Conservation (phyloP, 92 coral and sea anemone genomes). For the Porites cylindrica region DNA sequence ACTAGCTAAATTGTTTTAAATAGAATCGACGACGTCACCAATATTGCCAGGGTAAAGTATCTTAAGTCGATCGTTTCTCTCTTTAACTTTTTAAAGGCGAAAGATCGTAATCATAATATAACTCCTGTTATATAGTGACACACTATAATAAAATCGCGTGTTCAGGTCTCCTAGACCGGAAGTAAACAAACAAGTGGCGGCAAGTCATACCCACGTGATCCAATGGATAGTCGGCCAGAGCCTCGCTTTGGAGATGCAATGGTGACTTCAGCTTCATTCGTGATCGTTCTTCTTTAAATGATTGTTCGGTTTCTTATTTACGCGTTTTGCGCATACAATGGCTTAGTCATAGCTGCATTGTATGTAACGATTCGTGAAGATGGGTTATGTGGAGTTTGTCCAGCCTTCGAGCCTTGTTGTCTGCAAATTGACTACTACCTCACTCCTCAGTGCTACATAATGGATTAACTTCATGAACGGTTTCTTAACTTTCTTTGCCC, state of each 20-base stretch:
- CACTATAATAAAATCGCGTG: slow-evolving; percentile 2
- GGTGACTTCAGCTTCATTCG: slow-evolving; percentile 12
- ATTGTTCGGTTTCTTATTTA: neutral
- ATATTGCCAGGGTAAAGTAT: neutral
- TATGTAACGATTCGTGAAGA: slow-evolving; percentile 17
- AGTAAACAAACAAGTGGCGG: slow-evolving; percentile 34
- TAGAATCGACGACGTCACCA: neutral
- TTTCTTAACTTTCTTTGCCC: neutral
- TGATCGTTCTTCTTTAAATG: neutral
- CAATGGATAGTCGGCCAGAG: slow-evolving; percentile 22
- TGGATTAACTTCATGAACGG: neutral
- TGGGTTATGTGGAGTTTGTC: slow-evolving; percentile 26
- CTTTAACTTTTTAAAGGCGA: neutral
- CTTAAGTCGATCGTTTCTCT: neutral
- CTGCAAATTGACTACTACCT: neutral
- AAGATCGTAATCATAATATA: too few species aligned
- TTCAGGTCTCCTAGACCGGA: neutral
- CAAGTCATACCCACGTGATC: slow-evolving; percentile 46
- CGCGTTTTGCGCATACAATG: slow-evolving; percentile 7
- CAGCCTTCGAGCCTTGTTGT: neutral
- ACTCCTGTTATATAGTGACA: too few species aligned
- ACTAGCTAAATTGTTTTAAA: too few species aligned
- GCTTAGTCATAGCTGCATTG: neutral
- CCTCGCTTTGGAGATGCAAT: slow-evolving; percentile 34
- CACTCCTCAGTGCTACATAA: slow-evolving; percentile 6